Conservation (phyloP, 2,113 vertebrate species). For the Hyperoodon ampullatus region DNA sequence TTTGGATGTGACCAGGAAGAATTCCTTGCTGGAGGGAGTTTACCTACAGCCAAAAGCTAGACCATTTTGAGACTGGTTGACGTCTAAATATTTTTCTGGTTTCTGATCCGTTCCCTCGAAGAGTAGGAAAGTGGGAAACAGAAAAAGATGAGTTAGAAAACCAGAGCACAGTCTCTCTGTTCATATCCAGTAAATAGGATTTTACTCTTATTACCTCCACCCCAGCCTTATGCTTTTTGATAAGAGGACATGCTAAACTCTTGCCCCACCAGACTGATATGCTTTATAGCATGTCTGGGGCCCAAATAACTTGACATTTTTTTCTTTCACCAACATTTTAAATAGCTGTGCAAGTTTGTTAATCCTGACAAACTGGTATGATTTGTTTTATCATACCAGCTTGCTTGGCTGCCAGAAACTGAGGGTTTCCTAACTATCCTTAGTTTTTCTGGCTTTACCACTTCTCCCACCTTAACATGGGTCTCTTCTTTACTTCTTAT, state of each 20-base stretch:
- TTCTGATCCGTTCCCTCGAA: slow-evolving; percentile 27
- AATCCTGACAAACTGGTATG: slow-evolving; percentile 50
- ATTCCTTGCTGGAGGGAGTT: background rate
- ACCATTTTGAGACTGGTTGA: background rate
- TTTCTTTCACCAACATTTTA: slow-evolving; percentile 17
- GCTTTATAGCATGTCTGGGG: background rate
- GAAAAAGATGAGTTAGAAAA: slow-evolving; percentile 35
- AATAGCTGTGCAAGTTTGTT: slow-evolving; percentile 46
- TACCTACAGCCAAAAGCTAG: background rate
- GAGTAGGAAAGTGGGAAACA: background rate
- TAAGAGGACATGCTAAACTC: background rate
- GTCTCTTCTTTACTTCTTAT: slow-evolving; percentile 19
- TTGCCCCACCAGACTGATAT: background rate
- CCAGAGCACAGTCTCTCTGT: slow-evolving; percentile 16
- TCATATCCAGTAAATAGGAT: background rate
- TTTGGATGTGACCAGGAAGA: background rate
- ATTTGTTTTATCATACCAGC: slow-evolving; percentile 63
- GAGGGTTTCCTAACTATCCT: background rate
- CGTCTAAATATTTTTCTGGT: slow-evolving; percentile 40
- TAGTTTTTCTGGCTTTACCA: background rate
- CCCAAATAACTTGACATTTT: slow-evolving; percentile 11
- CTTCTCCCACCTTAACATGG: background rate
- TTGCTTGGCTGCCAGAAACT: slow-evolving; percentile 35
- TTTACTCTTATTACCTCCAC: background rate
- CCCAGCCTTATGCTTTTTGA: background rate